phyloP scores from a whole-genome alignment of 2,888 invertebrate species.

The Plebejus melissa region DNA sequence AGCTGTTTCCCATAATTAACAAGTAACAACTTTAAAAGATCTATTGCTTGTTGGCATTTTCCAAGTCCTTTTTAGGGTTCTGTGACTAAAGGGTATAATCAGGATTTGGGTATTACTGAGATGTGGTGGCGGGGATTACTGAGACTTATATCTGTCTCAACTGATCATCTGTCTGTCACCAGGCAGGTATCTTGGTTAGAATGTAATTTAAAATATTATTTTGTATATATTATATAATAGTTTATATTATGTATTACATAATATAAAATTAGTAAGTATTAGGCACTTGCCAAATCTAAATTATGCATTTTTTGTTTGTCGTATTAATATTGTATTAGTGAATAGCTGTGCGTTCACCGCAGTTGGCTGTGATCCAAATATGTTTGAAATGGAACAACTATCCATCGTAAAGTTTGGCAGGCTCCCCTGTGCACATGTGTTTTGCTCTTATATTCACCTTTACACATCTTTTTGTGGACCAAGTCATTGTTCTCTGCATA shows the following conservation, averaged over 20 bases:
- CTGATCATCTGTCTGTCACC: too few relatives aligned
- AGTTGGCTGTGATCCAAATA: conserved; percentile 61
- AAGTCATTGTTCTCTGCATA: conserved; percentile 30
- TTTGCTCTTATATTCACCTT: conserved; percentile 66
- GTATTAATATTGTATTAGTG: conserved; percentile 33
- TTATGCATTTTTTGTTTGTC: conserved; percentile 21
- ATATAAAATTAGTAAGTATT: neutral
- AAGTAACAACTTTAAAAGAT: too few relatives aligned
- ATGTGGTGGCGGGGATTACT: too few relatives aligned
- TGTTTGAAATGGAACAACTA: conserved; percentile 55
- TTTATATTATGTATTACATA: neutral
- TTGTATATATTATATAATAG: too few relatives aligned
- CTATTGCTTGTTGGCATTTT: too few relatives aligned
- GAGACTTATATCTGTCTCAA: too few relatives aligned
- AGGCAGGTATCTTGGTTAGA: too few relatives aligned
- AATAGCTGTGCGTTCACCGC: conserved; percentile 35
- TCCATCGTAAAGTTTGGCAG: conserved; percentile 64
- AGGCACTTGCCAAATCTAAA: conserved; percentile 1
- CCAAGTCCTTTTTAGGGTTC: too few relatives aligned
- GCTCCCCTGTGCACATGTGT: conserved; percentile 49
- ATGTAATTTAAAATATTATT: neutral
- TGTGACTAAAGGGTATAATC: too few relatives aligned
- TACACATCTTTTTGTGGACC: conserved; percentile 46
- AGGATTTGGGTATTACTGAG: too few relatives aligned
- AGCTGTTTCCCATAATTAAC: too few relatives aligned